Base-by-base conservation (phyloP, 2,888 invertebrate species). In the Hemistola chrysoprasaria region DNA sequence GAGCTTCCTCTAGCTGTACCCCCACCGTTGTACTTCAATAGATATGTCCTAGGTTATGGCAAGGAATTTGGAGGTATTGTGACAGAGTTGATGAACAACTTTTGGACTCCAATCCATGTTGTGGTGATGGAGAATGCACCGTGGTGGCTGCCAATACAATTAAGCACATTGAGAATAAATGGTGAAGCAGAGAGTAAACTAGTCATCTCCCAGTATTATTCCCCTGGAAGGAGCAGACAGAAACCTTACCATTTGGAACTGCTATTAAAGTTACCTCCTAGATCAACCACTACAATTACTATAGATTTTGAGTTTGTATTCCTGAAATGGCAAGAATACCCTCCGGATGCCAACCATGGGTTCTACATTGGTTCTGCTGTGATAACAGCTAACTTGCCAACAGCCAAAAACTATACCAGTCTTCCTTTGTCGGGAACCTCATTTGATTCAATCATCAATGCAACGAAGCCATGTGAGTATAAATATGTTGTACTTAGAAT, bases 261-360 rank as follows among this genome's bases (percentile, higher is more conserved):
- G 11, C 91, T 95, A 1, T 82, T 98, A 26, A 91, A 90, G 50
- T 77, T 98, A 41, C 97, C 98, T 5, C 91, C 97, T 0, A 91
- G 92, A 52, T 95, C 97, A 0, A 92, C 93, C 3, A 95, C 96
- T 0, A 92, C 94, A 49, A 91, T 98, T 33, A 94, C 94, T 5
- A 92, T 98, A 52, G 95, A 97, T 67, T 97, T 98, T 84, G 97
- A 98, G 77, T 96, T 96, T 81, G 94, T 97, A n/a, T 97, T 98
- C 70, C 90, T 98, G 3, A 98, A 98, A 83, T 98, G 99, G 97
- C 95, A 97, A 64, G 99, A 99, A 77, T 99, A 99, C 84, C 99
- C 99, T 7, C 99, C 99, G 0, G 99, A 99, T 91, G 98, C 99
- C 0, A 98, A 98, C 89, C 98, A 99, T 83, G 99, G 99, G 0